These are phyloP conservation scores for Notarius quadriscutis DNA, from an alignment of 2,113 vertebrate species.

Conservation along the genomic window DNA sequence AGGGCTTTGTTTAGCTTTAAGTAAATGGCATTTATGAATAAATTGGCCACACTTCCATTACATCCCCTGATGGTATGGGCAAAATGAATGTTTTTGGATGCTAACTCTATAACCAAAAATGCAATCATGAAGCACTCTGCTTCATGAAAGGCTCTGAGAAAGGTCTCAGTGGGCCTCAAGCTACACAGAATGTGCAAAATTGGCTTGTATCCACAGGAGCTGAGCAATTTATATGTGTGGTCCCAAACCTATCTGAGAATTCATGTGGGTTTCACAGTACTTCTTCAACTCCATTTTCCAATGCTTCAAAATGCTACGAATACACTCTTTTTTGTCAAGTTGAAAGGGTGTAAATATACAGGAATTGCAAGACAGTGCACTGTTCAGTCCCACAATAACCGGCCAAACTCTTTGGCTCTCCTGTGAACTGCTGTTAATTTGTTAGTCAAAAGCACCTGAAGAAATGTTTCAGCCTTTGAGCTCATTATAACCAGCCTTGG, in stretches of 20 bases:
- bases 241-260: constrained; percentile 57
- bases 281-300: constrained; percentile 13
- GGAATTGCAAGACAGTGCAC: constrained; percentile 50
- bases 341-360: constrained; percentile 24
- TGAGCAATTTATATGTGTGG: constrained; percentile 68
- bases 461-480: constrained; percentile 4
- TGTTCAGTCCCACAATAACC: constrained; percentile 16
- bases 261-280: constrained; percentile 34
- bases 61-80: not conserved
- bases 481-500: not conserved
- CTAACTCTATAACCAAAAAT: constrained; percentile 1
- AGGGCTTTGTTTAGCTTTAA: too few species aligned
- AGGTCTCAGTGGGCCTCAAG: constrained; percentile 26
- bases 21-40: not conserved
- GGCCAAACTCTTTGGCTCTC: not conserved
- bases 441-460: not conserved
- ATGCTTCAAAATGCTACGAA: constrained; percentile 35
- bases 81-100: not conserved
- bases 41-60: not conserved
- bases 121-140: not conserved
- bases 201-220: constrained; percentile 67
- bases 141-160: constrained; percentile 3
- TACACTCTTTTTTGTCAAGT: constrained; percentile 35
- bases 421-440: not conserved
- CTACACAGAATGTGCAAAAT: constrained; percentile 61